These are phyloP conservation scores for Pycnomerus fuliginosus DNA, from an alignment of 2,888 invertebrate genomes.

Conservation along the genomic window DNA sequence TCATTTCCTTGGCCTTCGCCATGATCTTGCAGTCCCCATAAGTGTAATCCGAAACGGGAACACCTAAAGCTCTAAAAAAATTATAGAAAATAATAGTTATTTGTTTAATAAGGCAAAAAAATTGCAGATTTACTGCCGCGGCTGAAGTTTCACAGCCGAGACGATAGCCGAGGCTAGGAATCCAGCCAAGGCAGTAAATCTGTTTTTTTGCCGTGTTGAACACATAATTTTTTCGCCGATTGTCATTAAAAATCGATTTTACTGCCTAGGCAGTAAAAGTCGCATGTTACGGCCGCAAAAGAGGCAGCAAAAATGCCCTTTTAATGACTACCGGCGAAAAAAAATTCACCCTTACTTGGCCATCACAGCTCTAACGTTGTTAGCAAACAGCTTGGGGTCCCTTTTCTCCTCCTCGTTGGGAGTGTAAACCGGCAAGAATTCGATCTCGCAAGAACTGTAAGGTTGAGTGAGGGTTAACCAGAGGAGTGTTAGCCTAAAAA, in stretches of 20 bases:
- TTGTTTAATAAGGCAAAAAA: no score
- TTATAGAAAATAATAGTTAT: constrained; percentile 5
- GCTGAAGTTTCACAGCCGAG: no score
- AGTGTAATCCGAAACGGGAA: constrained; percentile 88
- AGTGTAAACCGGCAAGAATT: constrained; percentile 88
- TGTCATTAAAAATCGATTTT: constrained; percentile 1
- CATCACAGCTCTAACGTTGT: constrained; percentile 88
- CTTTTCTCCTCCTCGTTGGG: constrained; percentile 83
- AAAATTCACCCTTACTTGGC: constrained; percentile 68
- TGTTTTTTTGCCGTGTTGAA: no score
- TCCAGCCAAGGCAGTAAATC: no score
- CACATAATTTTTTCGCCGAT: no score
- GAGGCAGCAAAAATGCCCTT: no score
- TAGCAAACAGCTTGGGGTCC: constrained; percentile 85
- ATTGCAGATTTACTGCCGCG: no score
- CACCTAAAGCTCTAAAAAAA: constrained; percentile 70
- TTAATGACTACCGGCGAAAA: neutral
- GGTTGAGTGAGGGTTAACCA: constrained; percentile 90
- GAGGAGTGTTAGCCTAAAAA: constrained; percentile 69
- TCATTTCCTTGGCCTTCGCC: constrained; percentile 78
- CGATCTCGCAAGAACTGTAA: constrained; percentile 84
- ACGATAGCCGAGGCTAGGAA: no score
- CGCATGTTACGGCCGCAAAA: no score
- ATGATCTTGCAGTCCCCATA: constrained; percentile 90
- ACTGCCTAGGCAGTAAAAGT: no score